Percentiles rank a stretch among this genome's conserved stretches.
These are phyloP conservation scores for Falco concolor DNA, from an alignment of 2,797 vertebrate species.

Conservation along the genomic window DNA sequence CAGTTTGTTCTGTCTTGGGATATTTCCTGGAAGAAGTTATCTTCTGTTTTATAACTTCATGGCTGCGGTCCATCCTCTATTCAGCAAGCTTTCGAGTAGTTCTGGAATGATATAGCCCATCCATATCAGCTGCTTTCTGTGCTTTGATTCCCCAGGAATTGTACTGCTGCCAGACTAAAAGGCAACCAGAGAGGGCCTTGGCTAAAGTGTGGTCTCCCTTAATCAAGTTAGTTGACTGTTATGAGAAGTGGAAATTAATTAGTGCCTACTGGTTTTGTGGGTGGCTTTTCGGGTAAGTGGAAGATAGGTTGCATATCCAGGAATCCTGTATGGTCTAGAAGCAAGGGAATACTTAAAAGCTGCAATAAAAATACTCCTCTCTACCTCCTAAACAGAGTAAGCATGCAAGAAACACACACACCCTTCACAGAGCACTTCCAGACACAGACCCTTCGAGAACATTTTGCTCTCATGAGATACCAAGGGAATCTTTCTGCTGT, in stretches of 20 bases:
- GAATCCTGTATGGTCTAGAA: not conserved
- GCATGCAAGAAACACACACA: not conserved
- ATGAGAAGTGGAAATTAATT: not conserved
- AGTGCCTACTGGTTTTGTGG: not conserved
- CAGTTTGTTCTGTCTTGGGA: not conserved
- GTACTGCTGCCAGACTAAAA: not conserved
- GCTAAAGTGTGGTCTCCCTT: not conserved
- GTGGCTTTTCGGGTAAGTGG: not conserved
- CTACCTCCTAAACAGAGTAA: not conserved
- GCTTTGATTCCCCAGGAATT: not conserved
- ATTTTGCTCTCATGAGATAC: not conserved
- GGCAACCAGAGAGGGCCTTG: not conserved
- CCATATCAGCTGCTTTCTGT: not conserved
- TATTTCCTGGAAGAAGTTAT: slow-evolving; percentile 16
- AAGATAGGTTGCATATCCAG: not conserved
- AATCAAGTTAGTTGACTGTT: not conserved
- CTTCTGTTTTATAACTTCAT: not conserved
- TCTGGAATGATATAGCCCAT: not conserved
- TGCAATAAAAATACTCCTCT: not conserved
- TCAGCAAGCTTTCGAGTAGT: not conserved
- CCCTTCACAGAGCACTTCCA: not conserved
- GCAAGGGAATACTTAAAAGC: not conserved
- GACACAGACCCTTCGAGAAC: not conserved
- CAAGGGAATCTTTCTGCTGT: not conserved
- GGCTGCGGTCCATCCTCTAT: not conserved